These are phyloP conservation scores for Lutraria rhynchaena DNA, from an alignment of 1,140 invertebrate genomes.

Conservation along the genomic window DNA sequence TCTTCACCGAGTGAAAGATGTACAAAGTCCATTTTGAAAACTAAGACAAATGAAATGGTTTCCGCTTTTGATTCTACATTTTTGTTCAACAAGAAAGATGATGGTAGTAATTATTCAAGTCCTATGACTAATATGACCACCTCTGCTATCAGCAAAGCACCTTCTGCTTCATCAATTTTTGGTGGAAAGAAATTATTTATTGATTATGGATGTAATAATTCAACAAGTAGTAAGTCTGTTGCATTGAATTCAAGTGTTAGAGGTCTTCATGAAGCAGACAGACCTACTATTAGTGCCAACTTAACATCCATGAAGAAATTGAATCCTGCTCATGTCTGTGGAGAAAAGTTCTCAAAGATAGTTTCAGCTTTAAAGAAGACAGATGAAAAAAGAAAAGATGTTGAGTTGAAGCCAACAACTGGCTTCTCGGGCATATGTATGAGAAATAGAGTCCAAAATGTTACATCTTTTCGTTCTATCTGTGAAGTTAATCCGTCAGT, in stretches of 20 bases:
- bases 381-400: too few species aligned
- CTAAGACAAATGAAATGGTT: conserved; percentile 37
- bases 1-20: not conserved
- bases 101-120: not conserved
- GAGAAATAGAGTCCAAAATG: too few species aligned
- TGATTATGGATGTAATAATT: not conserved
- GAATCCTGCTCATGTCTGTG: too few species aligned
- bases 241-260: not conserved
- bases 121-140: not conserved
- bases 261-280: too few species aligned
- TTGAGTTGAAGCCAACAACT: too few species aligned
- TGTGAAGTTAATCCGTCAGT: too few species aligned
- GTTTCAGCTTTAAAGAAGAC: too few species aligned
- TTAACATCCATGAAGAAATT: too few species aligned
- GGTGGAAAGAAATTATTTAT: conserved; percentile 30
- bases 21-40: conserved; percentile 21
- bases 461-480: too few species aligned
- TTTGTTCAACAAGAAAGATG: not conserved
- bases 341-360: too few species aligned
- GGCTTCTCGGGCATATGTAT: too few species aligned
- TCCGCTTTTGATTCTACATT: conserved; percentile 16
- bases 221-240: not conserved
- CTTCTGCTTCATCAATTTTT: conserved; percentile 20
- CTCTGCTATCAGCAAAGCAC: not conserved
- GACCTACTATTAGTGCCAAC: too few species aligned